A percentile compares a stretch with the other conserved stretches of the same genome.
These are phyloP conservation scores for Sinotaia quadrata DNA, from an alignment of 2,888 invertebrate species.

Conservation along the genomic window DNA sequence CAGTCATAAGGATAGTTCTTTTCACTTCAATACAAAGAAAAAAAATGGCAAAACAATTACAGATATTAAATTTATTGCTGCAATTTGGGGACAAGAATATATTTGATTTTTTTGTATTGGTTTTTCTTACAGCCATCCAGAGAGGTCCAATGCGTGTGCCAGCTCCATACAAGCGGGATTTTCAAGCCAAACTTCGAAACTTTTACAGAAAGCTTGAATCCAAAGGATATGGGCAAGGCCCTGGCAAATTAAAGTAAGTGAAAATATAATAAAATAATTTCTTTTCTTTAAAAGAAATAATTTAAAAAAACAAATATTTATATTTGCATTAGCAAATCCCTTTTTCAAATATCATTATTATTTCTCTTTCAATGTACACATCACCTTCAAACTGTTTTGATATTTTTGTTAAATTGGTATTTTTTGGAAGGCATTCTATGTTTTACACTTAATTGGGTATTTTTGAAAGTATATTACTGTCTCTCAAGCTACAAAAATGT, in stretches of 20 bases:
- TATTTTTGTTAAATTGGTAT: too few species aligned
- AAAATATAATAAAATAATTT: background rate
- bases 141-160: conserved; percentile 84
- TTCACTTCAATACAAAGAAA: too few species aligned
- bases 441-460: too few species aligned
- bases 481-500: too few species aligned
- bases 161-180: conserved; percentile 92
- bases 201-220: conserved; percentile 96
- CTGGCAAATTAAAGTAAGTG: conserved; percentile 93
- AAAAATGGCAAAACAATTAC: too few species aligned
- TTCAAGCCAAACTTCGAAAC: conserved; percentile 93
- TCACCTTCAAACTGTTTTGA: too few species aligned
- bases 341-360: background rate
- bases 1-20: too few species aligned
- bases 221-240: conserved; percentile 97
- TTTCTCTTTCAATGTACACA: too few species aligned
- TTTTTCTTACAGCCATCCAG: conserved; percentile 60
- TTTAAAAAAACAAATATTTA: background rate
- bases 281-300: background rate
- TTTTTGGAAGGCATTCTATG: too few species aligned
- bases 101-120: background rate
- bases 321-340: background rate
- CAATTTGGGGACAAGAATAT: background rate
- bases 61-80: too few species aligned
- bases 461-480: too few species aligned